Conservation (phyloP, 2,888 invertebrate genomes). For the Lottia gigantea region DNA sequence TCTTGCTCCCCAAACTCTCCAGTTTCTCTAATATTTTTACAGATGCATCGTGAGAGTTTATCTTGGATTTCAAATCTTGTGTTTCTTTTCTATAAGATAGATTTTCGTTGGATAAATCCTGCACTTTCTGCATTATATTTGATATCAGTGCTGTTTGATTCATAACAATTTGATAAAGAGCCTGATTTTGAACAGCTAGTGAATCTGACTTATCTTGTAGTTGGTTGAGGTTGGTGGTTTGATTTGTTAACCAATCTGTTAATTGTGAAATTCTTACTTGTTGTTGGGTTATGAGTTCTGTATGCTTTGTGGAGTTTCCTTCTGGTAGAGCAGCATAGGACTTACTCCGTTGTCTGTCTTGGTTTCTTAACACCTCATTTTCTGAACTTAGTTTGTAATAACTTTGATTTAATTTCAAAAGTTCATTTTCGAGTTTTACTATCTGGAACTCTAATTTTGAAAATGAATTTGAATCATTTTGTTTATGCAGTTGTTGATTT, state of each 20-base stretch:
- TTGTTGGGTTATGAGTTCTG: constrained; percentile 46
- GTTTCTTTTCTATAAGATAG: constrained; percentile 40
- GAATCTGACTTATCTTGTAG: constrained; percentile 39
- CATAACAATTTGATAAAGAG: constrained; percentile 50
- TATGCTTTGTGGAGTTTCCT: constrained; percentile 34
- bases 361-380: constrained; percentile 41
- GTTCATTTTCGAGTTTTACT: constrained; percentile 56
- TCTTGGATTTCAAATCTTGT: constrained; percentile 20
- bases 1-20: constrained; percentile 23
- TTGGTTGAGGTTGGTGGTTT: constrained; percentile 38
- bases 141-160: constrained; percentile 54
- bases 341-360: constrained; percentile 33
- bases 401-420: constrained; percentile 53
- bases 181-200: constrained; percentile 52
- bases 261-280: constrained; percentile 47
- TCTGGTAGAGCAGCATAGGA: constrained; percentile 13
- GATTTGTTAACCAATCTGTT: constrained; percentile 42
- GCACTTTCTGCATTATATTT: constrained; percentile 48
- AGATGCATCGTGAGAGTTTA: constrained; percentile 25
- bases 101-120: constrained; percentile 45
- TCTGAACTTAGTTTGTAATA: constrained; percentile 45
- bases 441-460: constrained; percentile 57
- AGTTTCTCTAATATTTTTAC: constrained; percentile 30
- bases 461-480: constrained; percentile 46
- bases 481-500: constrained; percentile 46